phyloP scores from a whole-genome alignment of 2,797 vertebrate species.

The Phoebastria nigripes region DNA sequence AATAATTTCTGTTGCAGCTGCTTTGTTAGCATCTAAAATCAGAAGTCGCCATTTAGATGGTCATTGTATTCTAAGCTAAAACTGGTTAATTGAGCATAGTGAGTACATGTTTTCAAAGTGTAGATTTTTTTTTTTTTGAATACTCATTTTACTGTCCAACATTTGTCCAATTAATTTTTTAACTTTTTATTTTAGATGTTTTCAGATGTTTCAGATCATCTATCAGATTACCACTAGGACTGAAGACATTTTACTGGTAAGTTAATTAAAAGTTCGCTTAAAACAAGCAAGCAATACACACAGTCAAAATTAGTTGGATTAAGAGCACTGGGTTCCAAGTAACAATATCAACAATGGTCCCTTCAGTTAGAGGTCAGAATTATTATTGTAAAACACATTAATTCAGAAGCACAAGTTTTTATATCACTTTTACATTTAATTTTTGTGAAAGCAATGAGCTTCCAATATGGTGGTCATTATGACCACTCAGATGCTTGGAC shows the following conservation, averaged over 20 bases:
- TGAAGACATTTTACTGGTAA: conserved; percentile 92
- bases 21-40: background rate
- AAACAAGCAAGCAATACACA: background rate
- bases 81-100: background rate
- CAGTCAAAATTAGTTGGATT: background rate
- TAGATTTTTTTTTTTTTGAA: background rate
- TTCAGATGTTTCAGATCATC: conserved; percentile 92
- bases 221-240: conserved; percentile 90
- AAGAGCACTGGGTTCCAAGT: background rate
- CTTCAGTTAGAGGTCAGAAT: background rate
- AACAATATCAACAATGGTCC: background rate
- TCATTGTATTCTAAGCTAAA: background rate
- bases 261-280: background rate
- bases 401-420: background rate
- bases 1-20: background rate
- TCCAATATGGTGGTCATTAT: background rate
- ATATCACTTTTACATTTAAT: background rate
- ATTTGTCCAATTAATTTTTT: background rate
- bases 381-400: background rate
- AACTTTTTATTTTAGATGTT: conserved; percentile 81
- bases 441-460: background rate
- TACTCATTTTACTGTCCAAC: background rate
- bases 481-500: background rate
- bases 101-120: background rate
- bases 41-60: fast-evolving